These are phyloP conservation scores for Catharus minimus DNA, from an alignment of 2,113 vertebrate species.

Conservation along the genomic window DNA sequence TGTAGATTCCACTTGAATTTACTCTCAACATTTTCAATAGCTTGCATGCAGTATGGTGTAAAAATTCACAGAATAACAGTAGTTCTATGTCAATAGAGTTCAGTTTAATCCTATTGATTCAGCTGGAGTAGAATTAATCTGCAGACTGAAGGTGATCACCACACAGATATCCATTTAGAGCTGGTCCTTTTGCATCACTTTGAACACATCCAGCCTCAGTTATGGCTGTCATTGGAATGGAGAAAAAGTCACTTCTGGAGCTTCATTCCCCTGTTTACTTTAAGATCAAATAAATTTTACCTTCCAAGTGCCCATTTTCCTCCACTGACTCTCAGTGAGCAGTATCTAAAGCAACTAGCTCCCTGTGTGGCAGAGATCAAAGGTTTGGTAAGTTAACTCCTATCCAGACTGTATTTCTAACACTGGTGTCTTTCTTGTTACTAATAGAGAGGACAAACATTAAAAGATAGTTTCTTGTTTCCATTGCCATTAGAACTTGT, in stretches of 20 bases:
- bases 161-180: background rate
- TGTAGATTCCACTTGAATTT: background rate
- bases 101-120: background rate
- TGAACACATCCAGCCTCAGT: background rate
- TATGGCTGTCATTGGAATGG: background rate
- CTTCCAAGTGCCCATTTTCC: background rate
- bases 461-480: background rate
- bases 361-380: background rate
- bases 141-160: background rate
- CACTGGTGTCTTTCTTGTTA: background rate
- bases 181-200: background rate
- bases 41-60: background rate
- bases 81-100: background rate
- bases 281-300: background rate
- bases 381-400: background rate
- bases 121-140: background rate
- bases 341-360: background rate
- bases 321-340: background rate
- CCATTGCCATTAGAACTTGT: background rate
- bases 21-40: background rate
- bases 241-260: background rate
- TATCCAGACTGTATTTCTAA: background rate
- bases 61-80: background rate
- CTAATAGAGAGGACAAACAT: background rate
- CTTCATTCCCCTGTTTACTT: constrained; percentile 6